Evolutionary conservation across 2,113 vertebrate genomes (phyloP).

Genomic region (Miniopterus natalensis): DNA sequence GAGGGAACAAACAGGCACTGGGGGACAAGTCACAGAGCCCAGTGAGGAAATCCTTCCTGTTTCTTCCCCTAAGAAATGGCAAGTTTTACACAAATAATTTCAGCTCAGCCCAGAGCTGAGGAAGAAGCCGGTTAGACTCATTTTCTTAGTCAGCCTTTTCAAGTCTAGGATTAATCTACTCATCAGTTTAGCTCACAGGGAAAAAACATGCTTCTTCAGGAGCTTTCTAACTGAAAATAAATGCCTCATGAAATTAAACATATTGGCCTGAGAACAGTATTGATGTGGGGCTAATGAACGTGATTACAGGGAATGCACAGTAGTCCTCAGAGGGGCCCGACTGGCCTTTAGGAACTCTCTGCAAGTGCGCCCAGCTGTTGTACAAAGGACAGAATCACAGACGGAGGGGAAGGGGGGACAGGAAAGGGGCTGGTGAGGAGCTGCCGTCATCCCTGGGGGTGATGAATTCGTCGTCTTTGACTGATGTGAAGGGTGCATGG

Average conservation of each 20-base stretch:
- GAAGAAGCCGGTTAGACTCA: conserved; percentile 63
- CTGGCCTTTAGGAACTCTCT: not conserved
- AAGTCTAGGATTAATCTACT: conserved; percentile 84
- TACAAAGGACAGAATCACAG: not conserved
- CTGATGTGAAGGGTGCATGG: accelerated
- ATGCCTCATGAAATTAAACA: conserved; percentile 85
- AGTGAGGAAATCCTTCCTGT: not conserved
- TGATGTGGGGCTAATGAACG: conserved; percentile 84
- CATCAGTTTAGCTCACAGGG: conserved; percentile 75
- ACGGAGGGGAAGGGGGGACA: accelerated
- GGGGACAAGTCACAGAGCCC: not conserved
- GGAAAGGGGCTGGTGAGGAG: not conserved
- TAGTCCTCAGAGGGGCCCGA: not conserved
- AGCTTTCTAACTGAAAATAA: conserved; percentile 82
- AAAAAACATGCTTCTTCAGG: conserved; percentile 83
- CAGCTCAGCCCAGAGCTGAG: conserved; percentile 68
- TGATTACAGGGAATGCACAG: not conserved
- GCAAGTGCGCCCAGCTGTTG: accelerated
- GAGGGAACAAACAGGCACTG: not conserved
- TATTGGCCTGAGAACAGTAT: conserved; percentile 82
- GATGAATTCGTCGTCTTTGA: not conserved
- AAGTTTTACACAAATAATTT: conserved; percentile 70
- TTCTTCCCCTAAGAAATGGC: conserved; percentile 68
- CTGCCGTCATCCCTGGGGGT: accelerated
- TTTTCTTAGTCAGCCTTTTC: conserved; percentile 79